Percentiles rank a stretch among this genome's conserved stretches.
Conservation (phyloP, 2,797 vertebrate genomes). For the Bradypodion ventrale region DNA sequence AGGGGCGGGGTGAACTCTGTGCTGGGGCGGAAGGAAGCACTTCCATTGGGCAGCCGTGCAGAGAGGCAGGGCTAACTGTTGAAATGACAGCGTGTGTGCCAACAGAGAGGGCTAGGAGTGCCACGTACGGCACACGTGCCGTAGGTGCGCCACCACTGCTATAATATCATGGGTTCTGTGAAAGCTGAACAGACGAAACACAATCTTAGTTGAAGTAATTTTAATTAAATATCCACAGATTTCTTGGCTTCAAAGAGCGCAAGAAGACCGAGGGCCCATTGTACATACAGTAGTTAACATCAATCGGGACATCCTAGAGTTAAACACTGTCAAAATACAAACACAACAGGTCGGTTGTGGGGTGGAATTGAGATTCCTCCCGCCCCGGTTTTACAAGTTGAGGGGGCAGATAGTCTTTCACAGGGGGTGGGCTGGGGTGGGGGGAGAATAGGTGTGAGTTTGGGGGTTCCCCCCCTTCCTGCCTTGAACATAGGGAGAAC, state of each 20-base stretch:
- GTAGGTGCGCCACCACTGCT: no score
- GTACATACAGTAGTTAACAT: slow-evolving; percentile 42
- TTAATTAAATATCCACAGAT: slow-evolving; percentile 68
- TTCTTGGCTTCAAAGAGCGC: slow-evolving; percentile 56
- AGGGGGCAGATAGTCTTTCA: slow-evolving; percentile 28
- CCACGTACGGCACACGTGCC: no score
- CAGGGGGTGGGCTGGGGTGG: no score
- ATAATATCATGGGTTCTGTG: neutral
- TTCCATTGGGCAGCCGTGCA: no score
- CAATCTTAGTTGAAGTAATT: slow-evolving; percentile 42
- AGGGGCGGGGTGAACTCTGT: no score
- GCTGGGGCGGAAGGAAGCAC: no score
- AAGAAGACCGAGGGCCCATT: slow-evolving; percentile 28
- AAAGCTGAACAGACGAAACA: neutral
- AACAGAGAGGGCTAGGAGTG: no score
- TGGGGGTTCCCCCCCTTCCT: neutral
- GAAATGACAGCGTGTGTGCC: no score
- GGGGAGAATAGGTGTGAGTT: neutral
- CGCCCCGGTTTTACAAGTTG: neutral
- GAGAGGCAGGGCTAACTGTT: no score
- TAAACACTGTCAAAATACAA: slow-evolving; percentile 54
- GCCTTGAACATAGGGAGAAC: slow-evolving; percentile 3
- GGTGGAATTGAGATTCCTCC: slow-evolving; percentile 54
- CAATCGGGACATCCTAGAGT: slow-evolving; percentile 49
- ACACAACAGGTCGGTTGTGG: slow-evolving; percentile 36